These are phyloP conservation scores for Cassiopea xamachana DNA, from an alignment of 30 jellyfish, hydroid and myxozoan species.

Conservation along the genomic window DNA sequence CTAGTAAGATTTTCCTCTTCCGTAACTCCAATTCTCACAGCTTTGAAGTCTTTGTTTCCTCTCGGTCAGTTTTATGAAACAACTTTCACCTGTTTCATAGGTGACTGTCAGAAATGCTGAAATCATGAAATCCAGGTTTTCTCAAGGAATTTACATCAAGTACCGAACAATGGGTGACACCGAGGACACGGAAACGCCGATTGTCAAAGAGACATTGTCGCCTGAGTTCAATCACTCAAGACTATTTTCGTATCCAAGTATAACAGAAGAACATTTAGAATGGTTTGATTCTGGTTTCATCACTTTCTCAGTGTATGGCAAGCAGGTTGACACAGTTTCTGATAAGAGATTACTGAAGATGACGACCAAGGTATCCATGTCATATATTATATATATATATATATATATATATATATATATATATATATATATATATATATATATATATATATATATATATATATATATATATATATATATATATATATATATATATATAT, in stretches of 20 bases:
- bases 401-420: too few species aligned
- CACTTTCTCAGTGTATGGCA: conserved; percentile 90
- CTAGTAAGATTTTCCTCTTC: too few species aligned
- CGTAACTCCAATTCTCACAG: background rate
- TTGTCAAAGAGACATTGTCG: conserved; percentile 81
- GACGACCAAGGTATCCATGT: conserved; percentile 95
- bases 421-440: too few species aligned
- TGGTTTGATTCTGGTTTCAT: conserved; percentile 98
- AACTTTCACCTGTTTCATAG: conserved; percentile 14
- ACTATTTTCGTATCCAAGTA: conserved; percentile 76
- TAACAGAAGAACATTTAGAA: conserved; percentile 87
- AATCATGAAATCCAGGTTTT: conserved; percentile 86
- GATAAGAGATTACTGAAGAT: conserved; percentile 88
- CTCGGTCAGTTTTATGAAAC: background rate
- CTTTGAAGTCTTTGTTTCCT: background rate
- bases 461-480: too few species aligned
- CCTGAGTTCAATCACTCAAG: conserved; percentile 89
- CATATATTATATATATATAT: too few species aligned
- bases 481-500: too few species aligned
- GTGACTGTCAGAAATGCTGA: conserved; percentile 88
- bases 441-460: too few species aligned
- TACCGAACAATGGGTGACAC: conserved; percentile 81
- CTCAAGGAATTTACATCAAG: conserved; percentile 85
- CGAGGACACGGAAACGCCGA: conserved; percentile 82
- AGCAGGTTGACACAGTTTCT: conserved; percentile 83